These are phyloP conservation scores for Oryzias javanicus DNA, from an alignment of 2,113 vertebrate species.

Conservation along the genomic window DNA sequence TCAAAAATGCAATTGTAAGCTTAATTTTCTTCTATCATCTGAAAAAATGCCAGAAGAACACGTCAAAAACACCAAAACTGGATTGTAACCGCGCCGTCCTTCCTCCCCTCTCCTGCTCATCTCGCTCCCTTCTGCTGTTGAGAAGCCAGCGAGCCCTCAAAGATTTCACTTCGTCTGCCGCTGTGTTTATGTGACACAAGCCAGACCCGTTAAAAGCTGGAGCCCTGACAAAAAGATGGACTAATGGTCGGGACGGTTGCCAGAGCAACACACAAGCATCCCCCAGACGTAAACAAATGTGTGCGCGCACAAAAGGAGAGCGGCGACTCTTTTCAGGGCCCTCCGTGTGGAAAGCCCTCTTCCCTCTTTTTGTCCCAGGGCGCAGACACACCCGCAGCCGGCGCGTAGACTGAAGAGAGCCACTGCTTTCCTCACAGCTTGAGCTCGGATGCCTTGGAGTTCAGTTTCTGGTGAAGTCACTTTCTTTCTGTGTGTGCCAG, in stretches of 20 bases:
- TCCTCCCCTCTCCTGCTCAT: not conserved
- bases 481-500: slow-evolving; percentile 22
- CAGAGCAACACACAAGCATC: slow-evolving; percentile 62
- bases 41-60: too few relatives aligned
- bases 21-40: too few relatives aligned
- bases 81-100: not conserved
- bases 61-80: too few relatives aligned
- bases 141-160: not conserved
- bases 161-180: slow-evolving; percentile 30
- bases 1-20: too few relatives aligned
- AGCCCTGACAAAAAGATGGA: slow-evolving; percentile 58
- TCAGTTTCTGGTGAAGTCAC: slow-evolving; percentile 9
- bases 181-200: slow-evolving; percentile 64
- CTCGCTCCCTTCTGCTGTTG: slow-evolving; percentile 17
- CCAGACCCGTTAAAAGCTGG: slow-evolving; percentile 65
- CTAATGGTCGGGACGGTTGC: slow-evolving; percentile 58
- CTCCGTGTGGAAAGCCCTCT: slow-evolving; percentile 18
- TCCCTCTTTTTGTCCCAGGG: slow-evolving; percentile 4
- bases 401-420: slow-evolving; percentile 22
- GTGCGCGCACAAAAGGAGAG: slow-evolving; percentile 35
- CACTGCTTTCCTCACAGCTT: slow-evolving; percentile 12
- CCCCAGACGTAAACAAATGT: slow-evolving; percentile 64
- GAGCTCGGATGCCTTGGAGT: slow-evolving; percentile 7
- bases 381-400: slow-evolving; percentile 13
- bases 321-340: slow-evolving; percentile 37